These are phyloP conservation scores for Orchestes rusci DNA, from an alignment of 2,888 invertebrate species.

Conservation along the genomic window DNA sequence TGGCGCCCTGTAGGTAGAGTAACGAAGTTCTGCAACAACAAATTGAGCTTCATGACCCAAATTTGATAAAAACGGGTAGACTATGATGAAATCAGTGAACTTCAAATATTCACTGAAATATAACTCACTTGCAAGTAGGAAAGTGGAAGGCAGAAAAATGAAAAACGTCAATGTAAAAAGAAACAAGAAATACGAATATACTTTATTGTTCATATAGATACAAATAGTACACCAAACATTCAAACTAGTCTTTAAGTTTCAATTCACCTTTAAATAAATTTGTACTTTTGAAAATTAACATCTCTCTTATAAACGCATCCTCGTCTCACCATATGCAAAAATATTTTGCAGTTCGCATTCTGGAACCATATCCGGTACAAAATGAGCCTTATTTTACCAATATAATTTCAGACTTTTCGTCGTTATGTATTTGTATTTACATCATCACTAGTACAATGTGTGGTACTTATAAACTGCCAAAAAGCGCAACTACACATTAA, in stretches of 20 bases:
- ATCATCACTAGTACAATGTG: slow-evolving; percentile 10
- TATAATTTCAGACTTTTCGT: slow-evolving; percentile 36
- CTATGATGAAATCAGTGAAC: no score
- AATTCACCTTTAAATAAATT: slow-evolving; percentile 36
- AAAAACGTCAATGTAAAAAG: slow-evolving; percentile 8
- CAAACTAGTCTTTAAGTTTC: slow-evolving; percentile 38
- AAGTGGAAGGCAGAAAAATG: no score
- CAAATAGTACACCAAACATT: slow-evolving; percentile 44
- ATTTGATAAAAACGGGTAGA: no score
- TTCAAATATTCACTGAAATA: no score
- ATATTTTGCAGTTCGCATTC: slow-evolving; percentile 23
- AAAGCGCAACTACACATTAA: slow-evolving; percentile 19
- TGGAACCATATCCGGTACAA: slow-evolving; percentile 28
- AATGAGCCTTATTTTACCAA: slow-evolving; percentile 35
- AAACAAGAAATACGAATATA: slow-evolving; percentile 34
- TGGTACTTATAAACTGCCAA: slow-evolving; percentile 22
- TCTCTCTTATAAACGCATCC: slow-evolving; percentile 28
- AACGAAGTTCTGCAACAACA: no score
- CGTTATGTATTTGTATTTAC: slow-evolving; percentile 31
- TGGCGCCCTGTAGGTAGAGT: no score
- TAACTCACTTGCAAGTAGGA: no score
- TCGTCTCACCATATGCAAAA: slow-evolving; percentile 34
- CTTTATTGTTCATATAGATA: slow-evolving; percentile 38
- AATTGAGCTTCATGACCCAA: no score
- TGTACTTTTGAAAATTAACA: slow-evolving; percentile 39